Percentiles rank a stretch among this genome's conserved stretches.
phyloP scores from a whole-genome alignment of 2,888 invertebrate genomes.

The Eudasyphora cyanicolor region DNA sequence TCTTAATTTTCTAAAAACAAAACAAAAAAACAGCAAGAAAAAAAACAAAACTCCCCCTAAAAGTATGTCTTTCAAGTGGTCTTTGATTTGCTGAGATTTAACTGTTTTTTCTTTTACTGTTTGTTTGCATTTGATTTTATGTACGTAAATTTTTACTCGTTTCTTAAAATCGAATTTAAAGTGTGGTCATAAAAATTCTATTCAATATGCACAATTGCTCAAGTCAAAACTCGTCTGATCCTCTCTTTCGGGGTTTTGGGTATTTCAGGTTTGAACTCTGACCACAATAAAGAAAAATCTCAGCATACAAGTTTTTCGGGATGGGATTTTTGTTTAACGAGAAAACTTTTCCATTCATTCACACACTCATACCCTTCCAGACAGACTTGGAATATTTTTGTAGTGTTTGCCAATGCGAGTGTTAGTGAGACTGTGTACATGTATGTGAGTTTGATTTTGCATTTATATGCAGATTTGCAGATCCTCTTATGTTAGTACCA shows the following conservation, averaged over 20 bases:
- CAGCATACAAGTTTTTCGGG: constrained; percentile 15
- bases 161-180: constrained; percentile 74
- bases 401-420: no score
- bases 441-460: background rate
- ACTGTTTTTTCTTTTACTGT: background rate
- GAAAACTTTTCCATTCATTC: constrained; percentile 46
- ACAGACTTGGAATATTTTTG: no score
- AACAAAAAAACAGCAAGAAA: no score
- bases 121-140: background rate
- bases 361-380: no score
- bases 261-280: constrained; percentile 19
- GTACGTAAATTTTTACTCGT: constrained; percentile 67
- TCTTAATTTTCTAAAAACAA: no score
- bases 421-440: background rate
- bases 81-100: background rate
- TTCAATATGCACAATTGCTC: constrained; percentile 39
- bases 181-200: constrained; percentile 65
- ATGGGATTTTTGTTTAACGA: constrained; percentile 37
- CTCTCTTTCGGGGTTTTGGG: constrained; percentile 12
- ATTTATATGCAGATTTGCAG: constrained; percentile 34
- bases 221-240: constrained; percentile 54
- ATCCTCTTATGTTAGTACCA: constrained; percentile 28
- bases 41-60: no score
- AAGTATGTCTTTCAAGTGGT: no score
- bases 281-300: constrained; percentile 42